phyloP scores from a whole-genome alignment of 2,113 vertebrate genomes.

The Myiozetetes cayanensis region DNA sequence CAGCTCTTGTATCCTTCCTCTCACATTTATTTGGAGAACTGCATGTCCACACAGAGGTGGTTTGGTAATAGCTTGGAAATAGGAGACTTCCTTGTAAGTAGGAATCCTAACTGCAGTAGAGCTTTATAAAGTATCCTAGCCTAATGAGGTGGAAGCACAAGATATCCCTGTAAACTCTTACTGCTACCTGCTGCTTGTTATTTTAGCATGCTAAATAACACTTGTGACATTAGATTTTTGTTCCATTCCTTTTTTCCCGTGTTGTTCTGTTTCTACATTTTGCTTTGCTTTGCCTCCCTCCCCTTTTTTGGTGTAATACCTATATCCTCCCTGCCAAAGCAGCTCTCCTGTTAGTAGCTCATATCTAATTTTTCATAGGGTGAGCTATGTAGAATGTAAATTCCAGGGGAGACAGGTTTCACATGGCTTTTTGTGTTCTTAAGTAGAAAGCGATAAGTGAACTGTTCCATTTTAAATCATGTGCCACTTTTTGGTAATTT shows the following conservation, averaged over 20 bases:
- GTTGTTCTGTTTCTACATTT: not conserved
- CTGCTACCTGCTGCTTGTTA: not conserved
- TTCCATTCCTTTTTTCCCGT: not conserved
- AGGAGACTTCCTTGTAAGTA: not conserved
- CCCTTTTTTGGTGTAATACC: not conserved
- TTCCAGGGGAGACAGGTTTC: not conserved
- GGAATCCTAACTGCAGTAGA: not conserved
- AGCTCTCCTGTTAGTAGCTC: not conserved
- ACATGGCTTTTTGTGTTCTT: not conserved
- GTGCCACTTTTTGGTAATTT: not conserved
- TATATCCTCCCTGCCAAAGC: not conserved
- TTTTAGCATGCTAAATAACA: not conserved
- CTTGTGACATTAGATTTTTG: not conserved
- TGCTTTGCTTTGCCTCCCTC: not conserved
- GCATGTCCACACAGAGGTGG: not conserved
- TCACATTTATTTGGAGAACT: not conserved
- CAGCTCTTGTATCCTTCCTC: not conserved
- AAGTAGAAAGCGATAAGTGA: not conserved
- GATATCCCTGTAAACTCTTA: not conserved
- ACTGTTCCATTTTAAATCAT: slow-evolving; percentile 11
- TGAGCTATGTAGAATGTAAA: not conserved
- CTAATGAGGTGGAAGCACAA: not conserved
- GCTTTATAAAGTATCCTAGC: not conserved
- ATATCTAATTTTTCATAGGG: not conserved
- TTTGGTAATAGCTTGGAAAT: not conserved